Evolutionary conservation across 2,113 vertebrate genomes (phyloP).

Genomic region (Eurystomus gularis): DNA sequence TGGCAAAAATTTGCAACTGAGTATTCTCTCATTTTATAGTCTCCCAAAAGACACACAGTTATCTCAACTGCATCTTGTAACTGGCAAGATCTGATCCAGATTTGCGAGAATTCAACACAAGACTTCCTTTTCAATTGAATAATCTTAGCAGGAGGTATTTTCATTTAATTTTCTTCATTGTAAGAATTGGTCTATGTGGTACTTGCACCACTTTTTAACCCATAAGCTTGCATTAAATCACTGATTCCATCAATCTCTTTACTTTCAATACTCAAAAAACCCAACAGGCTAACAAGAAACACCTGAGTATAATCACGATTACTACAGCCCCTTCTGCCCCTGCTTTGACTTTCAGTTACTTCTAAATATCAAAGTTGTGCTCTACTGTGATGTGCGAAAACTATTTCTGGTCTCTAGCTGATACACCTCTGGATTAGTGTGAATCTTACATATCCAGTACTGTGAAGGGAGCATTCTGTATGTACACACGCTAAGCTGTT

Average conservation of each 20-base stretch:
- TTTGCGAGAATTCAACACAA: background rate
- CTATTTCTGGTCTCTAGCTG: background rate
- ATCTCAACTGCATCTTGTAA: background rate
- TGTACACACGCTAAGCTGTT: background rate
- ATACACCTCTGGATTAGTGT: background rate
- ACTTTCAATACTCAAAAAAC: background rate
- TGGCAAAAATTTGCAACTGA: background rate
- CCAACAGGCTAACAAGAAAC: background rate
- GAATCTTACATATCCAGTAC: background rate
- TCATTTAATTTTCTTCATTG: background rate
- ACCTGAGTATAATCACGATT: background rate
- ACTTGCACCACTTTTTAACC: background rate
- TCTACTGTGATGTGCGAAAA: background rate
- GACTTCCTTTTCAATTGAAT: background rate
- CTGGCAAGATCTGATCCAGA: background rate
- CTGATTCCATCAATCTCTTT: background rate
- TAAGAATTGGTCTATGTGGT: background rate
- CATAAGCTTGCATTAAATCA: background rate
- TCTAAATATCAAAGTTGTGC: background rate
- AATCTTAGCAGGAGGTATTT: background rate
- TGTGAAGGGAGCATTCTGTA: background rate
- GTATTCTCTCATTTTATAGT: background rate
- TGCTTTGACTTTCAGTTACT: background rate
- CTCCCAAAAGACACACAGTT: background rate
- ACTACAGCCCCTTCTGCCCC: background rate